These are phyloP conservation scores for Sapayoa aenigma DNA, from an alignment of 2,113 vertebrate genomes.

Conservation along the genomic window DNA sequence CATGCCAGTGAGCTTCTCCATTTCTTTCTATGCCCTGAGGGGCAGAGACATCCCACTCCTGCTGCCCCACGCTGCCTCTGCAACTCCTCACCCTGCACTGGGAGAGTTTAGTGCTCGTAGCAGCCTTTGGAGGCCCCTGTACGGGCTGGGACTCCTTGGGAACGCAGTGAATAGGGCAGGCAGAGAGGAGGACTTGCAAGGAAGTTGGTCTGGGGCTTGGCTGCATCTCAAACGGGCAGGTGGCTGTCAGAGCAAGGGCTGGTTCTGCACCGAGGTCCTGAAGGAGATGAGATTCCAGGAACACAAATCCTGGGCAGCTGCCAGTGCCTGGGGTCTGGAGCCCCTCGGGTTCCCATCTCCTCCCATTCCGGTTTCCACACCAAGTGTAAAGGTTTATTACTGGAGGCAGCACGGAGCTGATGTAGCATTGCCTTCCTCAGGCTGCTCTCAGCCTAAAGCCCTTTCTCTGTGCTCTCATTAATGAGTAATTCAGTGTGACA, in stretches of 20 bases:
- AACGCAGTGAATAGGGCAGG: not conserved
- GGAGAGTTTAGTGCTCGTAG: fast-evolving
- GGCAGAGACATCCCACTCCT: not conserved
- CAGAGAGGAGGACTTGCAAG: not conserved
- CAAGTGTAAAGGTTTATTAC: not conserved
- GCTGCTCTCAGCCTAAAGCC: not conserved
- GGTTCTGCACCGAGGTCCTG: not conserved
- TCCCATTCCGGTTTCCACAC: fast-evolving
- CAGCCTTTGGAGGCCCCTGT: fast-evolving
- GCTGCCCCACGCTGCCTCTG: not conserved
- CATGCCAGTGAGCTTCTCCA: fast-evolving
- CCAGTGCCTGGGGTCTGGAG: not conserved
- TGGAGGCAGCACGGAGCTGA: not conserved
- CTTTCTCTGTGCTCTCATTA: not conserved
- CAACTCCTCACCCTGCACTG: not conserved
- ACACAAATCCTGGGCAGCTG: fast-evolving
- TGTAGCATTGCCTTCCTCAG: not conserved
- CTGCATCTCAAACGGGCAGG: fast-evolving
- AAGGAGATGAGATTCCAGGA: not conserved
- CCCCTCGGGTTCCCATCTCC: not conserved
- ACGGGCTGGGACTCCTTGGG: fast-evolving
- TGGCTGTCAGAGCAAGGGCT: not conserved
- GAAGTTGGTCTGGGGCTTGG: not conserved
- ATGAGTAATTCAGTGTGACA: not conserved
- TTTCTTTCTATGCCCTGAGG: not conserved